Percentiles rank a stretch among this genome's conserved stretches.
Conservation (phyloP, 2,888 invertebrate genomes). For the Prosopocoilus inquinatus region DNA sequence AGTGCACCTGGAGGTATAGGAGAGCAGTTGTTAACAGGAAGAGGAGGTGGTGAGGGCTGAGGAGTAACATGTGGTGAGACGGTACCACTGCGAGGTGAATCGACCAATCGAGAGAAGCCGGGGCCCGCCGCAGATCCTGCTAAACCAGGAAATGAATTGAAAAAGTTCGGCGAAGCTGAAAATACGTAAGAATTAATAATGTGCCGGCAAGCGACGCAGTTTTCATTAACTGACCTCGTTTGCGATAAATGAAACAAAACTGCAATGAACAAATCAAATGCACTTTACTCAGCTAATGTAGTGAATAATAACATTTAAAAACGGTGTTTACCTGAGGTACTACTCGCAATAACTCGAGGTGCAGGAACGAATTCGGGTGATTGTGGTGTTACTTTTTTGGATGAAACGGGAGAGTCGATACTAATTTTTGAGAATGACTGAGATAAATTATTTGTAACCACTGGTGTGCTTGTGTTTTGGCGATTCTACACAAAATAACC, state of each 20-base stretch:
- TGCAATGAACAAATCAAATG: conserved; percentile 18
- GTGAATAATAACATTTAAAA: conserved; percentile 6
- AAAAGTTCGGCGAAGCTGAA: conserved; percentile 46
- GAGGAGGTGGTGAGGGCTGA: conserved; percentile 50
- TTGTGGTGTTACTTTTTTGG: conserved; percentile 54
- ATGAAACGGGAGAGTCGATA: conserved; percentile 41
- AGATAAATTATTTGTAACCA: conserved; percentile 36
- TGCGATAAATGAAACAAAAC: conserved; percentile 2
- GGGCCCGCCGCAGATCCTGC: conserved; percentile 35
- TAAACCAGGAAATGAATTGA: conserved; percentile 44
- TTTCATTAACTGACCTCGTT: too few relatives aligned
- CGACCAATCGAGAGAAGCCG: conserved; percentile 35
- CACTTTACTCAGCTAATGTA: conserved; percentile 7
- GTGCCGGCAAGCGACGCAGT: too few relatives aligned
- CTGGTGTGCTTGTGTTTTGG: conserved; percentile 40
- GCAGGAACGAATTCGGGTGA: conserved; percentile 57
- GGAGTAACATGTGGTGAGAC: conserved; percentile 53
- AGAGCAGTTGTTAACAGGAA: conserved; percentile 44
- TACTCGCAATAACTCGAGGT: conserved; percentile 32
- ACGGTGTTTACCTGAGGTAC: conserved; percentile 29
- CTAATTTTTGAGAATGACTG: conserved; percentile 43
- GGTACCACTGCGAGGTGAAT: conserved; percentile 44
- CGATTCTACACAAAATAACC: conserved; percentile 35
- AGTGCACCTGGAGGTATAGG: conserved; percentile 43
- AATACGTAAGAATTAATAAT: conserved; percentile 5